These are phyloP conservation scores for Nebria brevicollis DNA, from an alignment of 2,888 invertebrate species.

Conservation along the genomic window DNA sequence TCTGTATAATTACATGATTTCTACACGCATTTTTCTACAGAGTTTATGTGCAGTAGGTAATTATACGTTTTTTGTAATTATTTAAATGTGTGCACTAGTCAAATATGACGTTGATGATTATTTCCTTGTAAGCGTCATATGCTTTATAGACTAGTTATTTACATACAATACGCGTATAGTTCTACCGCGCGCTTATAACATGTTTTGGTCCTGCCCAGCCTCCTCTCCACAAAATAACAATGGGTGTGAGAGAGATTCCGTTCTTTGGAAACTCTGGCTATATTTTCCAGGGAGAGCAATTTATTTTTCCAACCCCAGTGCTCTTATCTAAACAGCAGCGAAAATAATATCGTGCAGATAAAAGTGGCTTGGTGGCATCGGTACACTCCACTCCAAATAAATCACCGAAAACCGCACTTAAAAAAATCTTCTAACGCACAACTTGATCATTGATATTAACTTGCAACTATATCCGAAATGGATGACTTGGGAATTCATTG, in stretches of 20 bases:
- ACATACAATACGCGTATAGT: conserved; percentile 17
- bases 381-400: conserved; percentile 56
- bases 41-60: no score
- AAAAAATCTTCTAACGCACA: background rate
- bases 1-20: no score
- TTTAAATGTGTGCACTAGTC: background rate
- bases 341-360: conserved; percentile 65
- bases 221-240: conserved; percentile 52
- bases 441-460: conserved; percentile 8
- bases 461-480: no score
- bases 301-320: conserved; percentile 64
- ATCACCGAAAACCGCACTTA: background rate
- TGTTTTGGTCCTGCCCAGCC: conserved; percentile 9
- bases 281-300: conserved; percentile 65
- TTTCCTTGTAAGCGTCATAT: conserved; percentile 29
- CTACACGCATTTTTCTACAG: no score
- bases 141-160: conserved; percentile 42
- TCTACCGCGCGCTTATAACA: background rate
- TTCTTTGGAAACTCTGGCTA: conserved; percentile 63
- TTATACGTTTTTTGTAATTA: background rate
- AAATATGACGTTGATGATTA: background rate
- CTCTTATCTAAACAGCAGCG: conserved; percentile 65
- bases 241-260: conserved; percentile 59
- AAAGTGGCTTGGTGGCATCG: conserved; percentile 60
- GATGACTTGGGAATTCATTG: no score